Base-by-base conservation (phyloP, 2,113 vertebrate species). In the Entomyzon cyanotis region DNA sequence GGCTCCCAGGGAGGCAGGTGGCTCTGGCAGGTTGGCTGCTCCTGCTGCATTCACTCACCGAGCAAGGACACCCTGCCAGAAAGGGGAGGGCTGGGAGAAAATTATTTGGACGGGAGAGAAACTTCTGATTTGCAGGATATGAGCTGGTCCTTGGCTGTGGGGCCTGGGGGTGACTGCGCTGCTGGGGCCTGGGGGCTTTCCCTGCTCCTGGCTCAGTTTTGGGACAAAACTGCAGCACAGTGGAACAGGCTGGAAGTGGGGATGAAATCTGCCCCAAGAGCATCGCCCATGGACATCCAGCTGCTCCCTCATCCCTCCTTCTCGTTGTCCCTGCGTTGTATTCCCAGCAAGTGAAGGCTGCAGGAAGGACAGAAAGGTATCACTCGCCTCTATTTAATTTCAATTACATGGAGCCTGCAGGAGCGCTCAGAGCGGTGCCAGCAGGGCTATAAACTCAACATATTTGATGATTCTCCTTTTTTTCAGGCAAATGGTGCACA, bases 121-220 rank as follows among this genome's bases (percentile, higher is more conserved):
- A 19, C 15, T 74, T 63, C 23, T 5, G 3, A 0, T 5, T 18
- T 37, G 2, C 0, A 5, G 65, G 33, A 6, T 18, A 8, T 3
- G 37, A 62, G 79, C 24, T 62, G 31, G 15, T 41, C 42, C 44
- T 13, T 42, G 75, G 60, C 55, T 65, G 50, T 1, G 9, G 71
- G 71, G 17, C 20, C 41, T 41, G 49, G 46, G 35, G 24, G 22
- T 5, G 21, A 2, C 20, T 1, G 10, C 33, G 0, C 3, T 1
- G 12, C 46, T 59, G 79, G 42, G 22, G 4, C 7, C 21, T 28
- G 7, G 7, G 52, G 30, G 25, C 0, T 49, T 31, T 63, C 41
- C 13, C 3, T 4, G 39, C 55, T 69, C 39, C 24, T 1, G 5
- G 14, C 52, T 67, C 1, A 0, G 9, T 11, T 18, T 17, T 0